These are phyloP conservation scores for Liposcelis brunnea DNA, from an alignment of 2,888 invertebrate species.

Conservation along the genomic window DNA sequence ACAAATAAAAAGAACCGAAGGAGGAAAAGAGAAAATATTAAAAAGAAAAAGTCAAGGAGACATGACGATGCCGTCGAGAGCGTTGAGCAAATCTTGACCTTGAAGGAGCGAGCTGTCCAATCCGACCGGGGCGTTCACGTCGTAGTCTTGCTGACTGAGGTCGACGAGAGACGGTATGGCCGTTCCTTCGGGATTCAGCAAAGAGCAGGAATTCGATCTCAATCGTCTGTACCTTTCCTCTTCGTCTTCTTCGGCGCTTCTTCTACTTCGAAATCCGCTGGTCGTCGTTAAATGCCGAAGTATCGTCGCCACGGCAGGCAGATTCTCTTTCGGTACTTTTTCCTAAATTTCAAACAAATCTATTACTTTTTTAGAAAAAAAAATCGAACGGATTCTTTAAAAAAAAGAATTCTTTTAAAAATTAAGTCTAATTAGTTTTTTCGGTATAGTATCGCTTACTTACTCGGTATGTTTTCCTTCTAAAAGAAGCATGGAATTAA, in stretches of 20 bases:
- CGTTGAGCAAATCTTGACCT: constrained; percentile 32
- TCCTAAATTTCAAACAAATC: background rate
- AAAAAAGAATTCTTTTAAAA: too few species aligned
- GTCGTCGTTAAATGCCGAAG: constrained; percentile 2
- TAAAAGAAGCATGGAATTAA: too few species aligned
- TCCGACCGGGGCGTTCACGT: constrained; percentile 34
- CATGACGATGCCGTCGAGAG: constrained; percentile 26
- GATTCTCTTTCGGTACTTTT: constrained; percentile 11
- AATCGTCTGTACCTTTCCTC: constrained; percentile 15
- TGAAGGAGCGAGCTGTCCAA: constrained; percentile 25
- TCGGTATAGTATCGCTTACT: too few species aligned
- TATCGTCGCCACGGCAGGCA: background rate
- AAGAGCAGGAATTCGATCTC: constrained; percentile 26
- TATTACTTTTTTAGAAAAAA: constrained; percentile 5
- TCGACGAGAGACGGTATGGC: constrained; percentile 29
- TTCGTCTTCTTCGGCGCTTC: constrained; percentile 6
- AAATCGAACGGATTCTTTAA: too few species aligned
- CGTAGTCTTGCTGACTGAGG: constrained; percentile 33
- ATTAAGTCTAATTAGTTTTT: too few species aligned
- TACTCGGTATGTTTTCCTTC: too few species aligned
- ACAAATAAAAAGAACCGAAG: too few species aligned
- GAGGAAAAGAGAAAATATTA: too few species aligned
- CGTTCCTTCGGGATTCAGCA: constrained; percentile 27
- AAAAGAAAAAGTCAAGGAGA: too few species aligned
- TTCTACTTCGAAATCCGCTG: background rate